These are phyloP conservation scores for Macrostomum cliftonense DNA, from an alignment of 2,888 invertebrate genomes.

Conservation along the genomic window DNA sequence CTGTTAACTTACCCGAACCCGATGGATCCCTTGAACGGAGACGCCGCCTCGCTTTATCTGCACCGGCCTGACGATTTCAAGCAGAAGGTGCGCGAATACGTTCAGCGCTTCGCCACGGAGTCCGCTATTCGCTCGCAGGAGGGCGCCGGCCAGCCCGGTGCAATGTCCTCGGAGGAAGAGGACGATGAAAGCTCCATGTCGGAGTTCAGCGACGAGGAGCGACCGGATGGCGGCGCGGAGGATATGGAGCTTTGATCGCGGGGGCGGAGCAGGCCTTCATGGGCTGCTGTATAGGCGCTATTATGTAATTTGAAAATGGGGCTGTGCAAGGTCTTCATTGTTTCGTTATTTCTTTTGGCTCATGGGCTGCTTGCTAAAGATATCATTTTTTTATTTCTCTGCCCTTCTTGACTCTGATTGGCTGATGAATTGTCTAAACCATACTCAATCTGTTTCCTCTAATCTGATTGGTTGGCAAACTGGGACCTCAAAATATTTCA, in stretches of 20 bases:
- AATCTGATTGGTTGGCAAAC: too few species aligned
- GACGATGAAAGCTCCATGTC: slow-evolving; percentile 83
- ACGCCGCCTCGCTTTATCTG: slow-evolving; percentile 95
- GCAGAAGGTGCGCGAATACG: slow-evolving; percentile 95
- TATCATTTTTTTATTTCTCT: too few species aligned
- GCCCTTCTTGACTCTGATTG: too few species aligned
- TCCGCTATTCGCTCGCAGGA: slow-evolving; percentile 54
- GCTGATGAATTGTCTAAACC: too few species aligned
- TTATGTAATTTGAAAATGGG: too few species aligned
- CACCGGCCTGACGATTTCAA: slow-evolving; percentile 99
- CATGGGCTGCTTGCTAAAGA: too few species aligned
- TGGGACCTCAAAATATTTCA: too few species aligned
- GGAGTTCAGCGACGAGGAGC: slow-evolving; percentile 89
- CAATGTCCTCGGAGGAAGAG: not conserved
- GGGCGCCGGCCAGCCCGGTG: slow-evolving; percentile 6
- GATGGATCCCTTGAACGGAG: slow-evolving; percentile 94
- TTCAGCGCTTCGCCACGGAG: slow-evolving; percentile 89
- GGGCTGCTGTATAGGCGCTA: too few species aligned
- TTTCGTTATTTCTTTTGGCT: too few species aligned
- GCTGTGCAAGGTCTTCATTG: too few species aligned
- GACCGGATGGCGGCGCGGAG: slow-evolving; percentile 45
- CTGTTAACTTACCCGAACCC: slow-evolving; percentile 97
- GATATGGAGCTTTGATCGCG: slow-evolving; percentile 93
- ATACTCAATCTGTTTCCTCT: too few species aligned
- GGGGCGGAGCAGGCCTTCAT: too few species aligned